Evolutionary conservation across 1,140 invertebrate genomes (phyloP), one percentile per base, ranked within the genome.

Genomic region (Drosophila triauraria): DNA sequence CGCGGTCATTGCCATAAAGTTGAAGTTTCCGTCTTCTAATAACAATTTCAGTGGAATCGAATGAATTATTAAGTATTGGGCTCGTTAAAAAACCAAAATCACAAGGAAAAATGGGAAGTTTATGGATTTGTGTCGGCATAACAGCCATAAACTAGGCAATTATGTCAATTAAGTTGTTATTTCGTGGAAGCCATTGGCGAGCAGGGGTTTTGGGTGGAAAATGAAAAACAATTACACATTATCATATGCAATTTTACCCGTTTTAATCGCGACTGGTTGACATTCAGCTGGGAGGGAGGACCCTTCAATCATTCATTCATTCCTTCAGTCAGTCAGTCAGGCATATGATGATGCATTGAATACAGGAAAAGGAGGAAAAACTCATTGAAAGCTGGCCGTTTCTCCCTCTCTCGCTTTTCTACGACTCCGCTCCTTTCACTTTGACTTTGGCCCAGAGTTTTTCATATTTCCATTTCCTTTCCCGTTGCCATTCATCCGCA

Each of bases 361-460:
- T 54, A 25, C 59, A 51, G 48, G 30, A 44, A 62, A 48, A 59
- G 72, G 43, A 75, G 71, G 50, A 38, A 59, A 56, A 54, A 77
- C 64, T 68, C 76, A 78, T 71, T 78, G 75, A 71, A 65, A 72
- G 54, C 75, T 63, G 53, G n/a, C 50, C 17, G 50, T 71, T 46
- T 35, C 50, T 68, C 68, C 32, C 30, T 40, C 50, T 25, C 23
- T 38, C 35, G 10, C 35, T 13, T 27, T 32, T 54, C 17, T 47
- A 23, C 53, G 20, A 13, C 53, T 69, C 54, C 78, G 17, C 53
- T 69, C 54, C 78, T 68, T 80, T 80, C 40, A 44, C 69, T 80
- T 80, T 80, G 57, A 68, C 75, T 77, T 77, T 78, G 65, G 75
- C 63, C 75, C 67, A 68, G 47, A 50, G 64, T 54, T 68, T 72